A percentile compares a stretch with the other conserved stretches of the same genome.
These are phyloP conservation scores for Myxocyprinus asiaticus DNA, from an alignment of 2,113 vertebrate species.

Conservation along the genomic window DNA sequence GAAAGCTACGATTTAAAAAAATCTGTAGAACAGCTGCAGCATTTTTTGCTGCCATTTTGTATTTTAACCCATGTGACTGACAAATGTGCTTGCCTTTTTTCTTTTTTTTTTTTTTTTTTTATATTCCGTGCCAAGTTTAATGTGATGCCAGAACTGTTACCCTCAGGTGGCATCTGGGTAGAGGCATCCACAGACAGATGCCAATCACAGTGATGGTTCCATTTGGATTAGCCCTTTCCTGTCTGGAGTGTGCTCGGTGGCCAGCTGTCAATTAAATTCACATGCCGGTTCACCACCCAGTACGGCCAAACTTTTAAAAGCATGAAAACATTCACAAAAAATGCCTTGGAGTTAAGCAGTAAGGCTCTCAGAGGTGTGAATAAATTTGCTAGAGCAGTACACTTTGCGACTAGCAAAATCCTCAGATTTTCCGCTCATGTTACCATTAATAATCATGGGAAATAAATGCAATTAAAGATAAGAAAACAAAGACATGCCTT, in stretches of 20 bases:
- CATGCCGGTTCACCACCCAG: constrained; percentile 28
- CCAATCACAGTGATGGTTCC: constrained; percentile 59
- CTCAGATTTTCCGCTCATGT: background rate
- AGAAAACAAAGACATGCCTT: no score
- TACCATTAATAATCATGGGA: background rate
- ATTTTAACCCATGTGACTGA: background rate
- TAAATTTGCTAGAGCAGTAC: background rate
- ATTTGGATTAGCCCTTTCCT: constrained; percentile 54
- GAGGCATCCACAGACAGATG: constrained; percentile 56
- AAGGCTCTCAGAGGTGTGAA: background rate
- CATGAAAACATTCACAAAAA: constrained; percentile 22
- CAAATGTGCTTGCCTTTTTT: background rate
- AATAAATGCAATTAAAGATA: no score
- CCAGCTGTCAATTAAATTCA: constrained; percentile 59
- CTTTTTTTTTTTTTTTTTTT: background rate
- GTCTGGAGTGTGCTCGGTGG: constrained; percentile 60
- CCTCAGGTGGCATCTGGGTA: constrained; percentile 33
- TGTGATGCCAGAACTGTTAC: constrained; percentile 22
- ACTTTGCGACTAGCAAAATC: background rate
- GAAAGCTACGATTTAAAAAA: background rate
- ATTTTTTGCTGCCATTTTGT: background rate
- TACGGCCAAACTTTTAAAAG: constrained; percentile 39
- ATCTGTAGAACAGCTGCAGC: background rate
- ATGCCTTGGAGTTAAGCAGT: constrained; percentile 23
- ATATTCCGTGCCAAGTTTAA: constrained; percentile 1